These are phyloP conservation scores for Malacosoma neustria DNA, from an alignment of 2,888 invertebrate species.

Conservation along the genomic window DNA sequence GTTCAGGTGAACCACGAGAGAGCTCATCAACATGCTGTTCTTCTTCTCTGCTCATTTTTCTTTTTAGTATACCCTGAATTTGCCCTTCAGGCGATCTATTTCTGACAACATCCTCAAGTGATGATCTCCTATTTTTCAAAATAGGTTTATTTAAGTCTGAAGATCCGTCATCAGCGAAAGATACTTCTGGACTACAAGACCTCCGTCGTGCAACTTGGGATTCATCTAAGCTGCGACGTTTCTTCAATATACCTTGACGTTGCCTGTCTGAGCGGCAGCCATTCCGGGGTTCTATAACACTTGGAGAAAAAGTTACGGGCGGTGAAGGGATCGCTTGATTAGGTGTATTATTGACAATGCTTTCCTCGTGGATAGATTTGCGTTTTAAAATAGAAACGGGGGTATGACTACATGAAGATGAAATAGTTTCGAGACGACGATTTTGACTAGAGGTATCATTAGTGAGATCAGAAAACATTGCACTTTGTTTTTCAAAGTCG, in stretches of 20 bases:
- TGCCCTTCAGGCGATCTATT: conserved; percentile 78
- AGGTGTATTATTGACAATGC: conserved; percentile 54
- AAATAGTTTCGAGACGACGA: conserved; percentile 57
- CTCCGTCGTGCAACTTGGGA: conserved; percentile 80
- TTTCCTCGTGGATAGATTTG: conserved; percentile 75
- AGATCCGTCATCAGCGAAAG: conserved; percentile 72
- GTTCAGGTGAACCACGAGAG: conserved; percentile 78
- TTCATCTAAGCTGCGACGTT: conserved; percentile 88
- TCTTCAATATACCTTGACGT: conserved; percentile 87
- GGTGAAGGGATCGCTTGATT: conserved; percentile 76
- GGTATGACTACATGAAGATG: conserved; percentile 52
- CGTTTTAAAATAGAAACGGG: conserved; percentile 82
- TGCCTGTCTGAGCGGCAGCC: conserved; percentile 70
- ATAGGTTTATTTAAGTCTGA: conserved; percentile 77
- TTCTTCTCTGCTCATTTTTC: conserved; percentile 78
- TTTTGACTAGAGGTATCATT: conserved; percentile 68
- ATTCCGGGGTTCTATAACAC: conserved; percentile 79
- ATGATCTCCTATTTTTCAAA: conserved; percentile 80
- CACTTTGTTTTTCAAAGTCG: conserved; percentile 72
- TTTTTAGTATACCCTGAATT: conserved; percentile 80
- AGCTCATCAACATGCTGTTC: conserved; percentile 78
- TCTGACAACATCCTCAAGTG: conserved; percentile 80
- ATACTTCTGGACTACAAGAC: conserved; percentile 82
- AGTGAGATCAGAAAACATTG: conserved; percentile 73
- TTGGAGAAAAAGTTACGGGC: conserved; percentile 88